A percentile compares a stretch with the other conserved stretches of the same genome.
These are phyloP conservation scores for Chlorops oryzae DNA, from an alignment of 1,140 invertebrate genomes.

Conservation along the genomic window DNA sequence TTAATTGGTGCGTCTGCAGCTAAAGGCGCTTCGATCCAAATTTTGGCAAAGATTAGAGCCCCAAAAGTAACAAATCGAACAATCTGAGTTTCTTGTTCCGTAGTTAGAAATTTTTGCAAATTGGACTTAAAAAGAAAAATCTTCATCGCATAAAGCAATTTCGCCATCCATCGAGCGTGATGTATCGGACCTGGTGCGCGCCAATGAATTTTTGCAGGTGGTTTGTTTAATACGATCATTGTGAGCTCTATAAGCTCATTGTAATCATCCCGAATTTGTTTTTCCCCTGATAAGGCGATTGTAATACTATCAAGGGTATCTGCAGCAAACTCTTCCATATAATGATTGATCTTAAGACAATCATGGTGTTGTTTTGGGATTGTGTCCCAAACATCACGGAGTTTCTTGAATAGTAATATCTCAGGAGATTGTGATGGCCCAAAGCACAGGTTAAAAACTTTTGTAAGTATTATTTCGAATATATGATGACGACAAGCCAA, in stretches of 20 bases:
- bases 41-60: not conserved
- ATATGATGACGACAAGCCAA: not conserved
- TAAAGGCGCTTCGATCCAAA: not conserved
- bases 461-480: not conserved
- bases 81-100: not conserved
- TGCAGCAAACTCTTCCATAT: not conserved
- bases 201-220: slow-evolving; percentile 2
- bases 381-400: not conserved
- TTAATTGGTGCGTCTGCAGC: not conserved
- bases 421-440: not conserved
- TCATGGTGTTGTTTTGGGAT: not conserved
- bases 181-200: not conserved
- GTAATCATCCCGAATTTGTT: slow-evolving; percentile 2
- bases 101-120: not conserved
- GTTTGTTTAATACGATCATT: not conserved
- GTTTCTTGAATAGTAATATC: not conserved
- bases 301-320: not conserved
- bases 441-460: not conserved
- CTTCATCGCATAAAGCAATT: slow-evolving; percentile 1
- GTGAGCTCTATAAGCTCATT: slow-evolving; percentile 2
- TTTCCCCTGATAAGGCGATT: not conserved
- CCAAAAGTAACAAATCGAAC: slow-evolving; percentile 1
- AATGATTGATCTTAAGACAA: not conserved
- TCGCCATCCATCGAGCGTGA: slow-evolving; percentile 5
- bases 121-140: not conserved